These are phyloP conservation scores for Epinotia demarniana DNA, from an alignment of 2,888 invertebrate genomes.

Conservation along the genomic window DNA sequence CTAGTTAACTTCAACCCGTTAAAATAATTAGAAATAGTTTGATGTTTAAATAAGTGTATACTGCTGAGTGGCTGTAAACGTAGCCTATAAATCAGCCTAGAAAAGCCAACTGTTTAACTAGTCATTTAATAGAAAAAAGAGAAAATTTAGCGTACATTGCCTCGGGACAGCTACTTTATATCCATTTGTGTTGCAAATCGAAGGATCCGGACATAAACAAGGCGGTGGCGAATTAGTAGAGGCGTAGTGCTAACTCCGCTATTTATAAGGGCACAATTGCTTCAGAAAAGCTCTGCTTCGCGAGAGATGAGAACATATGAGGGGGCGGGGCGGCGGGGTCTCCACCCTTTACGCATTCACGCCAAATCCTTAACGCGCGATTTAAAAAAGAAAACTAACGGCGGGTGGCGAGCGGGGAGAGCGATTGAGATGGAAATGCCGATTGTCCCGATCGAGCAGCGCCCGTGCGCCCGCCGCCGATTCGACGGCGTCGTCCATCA, in stretches of 20 bases:
- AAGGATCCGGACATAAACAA: constrained; percentile 48
- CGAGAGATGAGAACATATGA: constrained; percentile 72
- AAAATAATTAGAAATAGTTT: too few relatives aligned
- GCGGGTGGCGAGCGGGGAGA: constrained; percentile 61
- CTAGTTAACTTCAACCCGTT: too few relatives aligned
- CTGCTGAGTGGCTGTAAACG: not conserved
- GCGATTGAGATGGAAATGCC: constrained; percentile 82
- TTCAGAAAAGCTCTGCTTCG: constrained; percentile 51
- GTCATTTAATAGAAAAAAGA: constrained; percentile 33
- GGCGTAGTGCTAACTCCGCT: constrained; percentile 57
- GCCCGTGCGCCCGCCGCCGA: constrained; percentile 24
- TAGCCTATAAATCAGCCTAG: not conserved
- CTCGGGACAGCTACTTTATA: constrained; percentile 41
- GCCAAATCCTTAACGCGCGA: constrained; percentile 83
- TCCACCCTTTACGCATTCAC: constrained; percentile 82
- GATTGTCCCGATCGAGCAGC: constrained; percentile 71
- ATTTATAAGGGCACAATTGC: constrained; percentile 64
- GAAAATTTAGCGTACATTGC: constrained; percentile 35
- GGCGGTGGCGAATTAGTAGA: constrained; percentile 55
- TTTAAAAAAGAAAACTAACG: constrained; percentile 84
- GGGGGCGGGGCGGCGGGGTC: constrained; percentile 63
- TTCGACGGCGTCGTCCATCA: constrained; percentile 14
- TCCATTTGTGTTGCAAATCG: constrained; percentile 45
- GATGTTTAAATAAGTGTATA: not conserved
- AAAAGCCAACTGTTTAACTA: constrained; percentile 11